A percentile compares a stretch with the other conserved stretches of the same genome.
phyloP scores from a whole-genome alignment of 2,888 invertebrate species.

The Macaria notata region DNA sequence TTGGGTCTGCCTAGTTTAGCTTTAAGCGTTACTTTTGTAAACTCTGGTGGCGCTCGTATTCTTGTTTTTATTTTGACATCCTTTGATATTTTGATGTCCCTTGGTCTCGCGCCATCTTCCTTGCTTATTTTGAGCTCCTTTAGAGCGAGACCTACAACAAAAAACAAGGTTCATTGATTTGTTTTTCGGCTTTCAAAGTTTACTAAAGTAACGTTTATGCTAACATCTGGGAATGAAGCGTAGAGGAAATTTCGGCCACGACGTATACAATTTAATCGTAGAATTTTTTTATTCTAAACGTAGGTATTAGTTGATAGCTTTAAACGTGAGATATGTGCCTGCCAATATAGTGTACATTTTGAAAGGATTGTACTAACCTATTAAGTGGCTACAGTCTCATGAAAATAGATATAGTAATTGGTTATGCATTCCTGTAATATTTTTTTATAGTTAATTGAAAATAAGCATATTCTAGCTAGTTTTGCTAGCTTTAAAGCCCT shows the following conservation, averaged over 20 bases:
- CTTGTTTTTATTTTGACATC: constrained; percentile 7
- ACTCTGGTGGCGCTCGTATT: constrained; percentile 10
- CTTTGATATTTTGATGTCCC: constrained; percentile 13
- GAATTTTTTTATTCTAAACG: too few species aligned
- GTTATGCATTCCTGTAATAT: too few species aligned
- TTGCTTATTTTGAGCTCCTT: constrained; percentile 19
- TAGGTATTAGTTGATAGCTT: too few species aligned
- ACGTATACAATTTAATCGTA: too few species aligned
- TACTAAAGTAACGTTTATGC: constrained; percentile 3
- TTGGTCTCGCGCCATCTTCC: constrained; percentile 11
- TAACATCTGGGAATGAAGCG: constrained; percentile 1
- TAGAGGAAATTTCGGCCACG: background rate
- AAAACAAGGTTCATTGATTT: constrained; percentile 17
- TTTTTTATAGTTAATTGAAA: too few species aligned
- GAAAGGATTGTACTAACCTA: too few species aligned
- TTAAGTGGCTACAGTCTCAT: too few species aligned
- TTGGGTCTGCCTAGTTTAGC: constrained; percentile 2
- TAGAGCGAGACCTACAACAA: constrained; percentile 25
- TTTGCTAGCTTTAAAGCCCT: too few species aligned
- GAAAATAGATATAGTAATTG: too few species aligned
- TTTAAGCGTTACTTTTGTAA: constrained; percentile 7
- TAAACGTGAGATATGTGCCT: too few species aligned
- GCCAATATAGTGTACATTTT: too few species aligned
- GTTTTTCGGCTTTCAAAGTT: constrained; percentile 11
- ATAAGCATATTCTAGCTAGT: too few species aligned